Evolutionary conservation across 1,140 invertebrate genomes (phyloP).

Genomic region (Pachyrhynchus sulphureomaculatus): DNA sequence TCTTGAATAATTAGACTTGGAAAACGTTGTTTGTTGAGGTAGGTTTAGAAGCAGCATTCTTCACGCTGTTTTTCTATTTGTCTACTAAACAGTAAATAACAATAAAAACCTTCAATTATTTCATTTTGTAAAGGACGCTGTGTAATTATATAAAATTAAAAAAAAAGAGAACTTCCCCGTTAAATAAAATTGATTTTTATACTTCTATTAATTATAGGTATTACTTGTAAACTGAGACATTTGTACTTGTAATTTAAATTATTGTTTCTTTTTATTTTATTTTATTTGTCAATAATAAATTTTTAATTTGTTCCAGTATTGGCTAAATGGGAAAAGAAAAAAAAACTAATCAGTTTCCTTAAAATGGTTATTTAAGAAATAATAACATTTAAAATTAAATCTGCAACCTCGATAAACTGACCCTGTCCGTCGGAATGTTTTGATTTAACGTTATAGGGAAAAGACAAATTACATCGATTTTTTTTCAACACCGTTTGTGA

Average conservation of each 20-base stretch:
- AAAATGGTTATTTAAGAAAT: slow-evolving; percentile 25
- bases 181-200: slow-evolving; percentile 15
- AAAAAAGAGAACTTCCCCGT: slow-evolving; percentile 13
- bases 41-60: slow-evolving; percentile 13
- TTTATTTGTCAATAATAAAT: too few relatives aligned
- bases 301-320: slow-evolving; percentile 24
- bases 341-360: slow-evolving; percentile 28
- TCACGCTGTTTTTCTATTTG: slow-evolving; percentile 2
- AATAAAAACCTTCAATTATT: slow-evolving; percentile 12
- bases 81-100: background rate
- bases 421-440: slow-evolving; percentile 11
- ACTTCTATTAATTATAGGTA: too few relatives aligned
- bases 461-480: background rate
- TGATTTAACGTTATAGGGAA: slow-evolving; percentile 16
- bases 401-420: slow-evolving; percentile 18
- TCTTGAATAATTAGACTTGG: too few relatives aligned
- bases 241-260: background rate
- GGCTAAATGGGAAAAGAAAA: slow-evolving; percentile 24
- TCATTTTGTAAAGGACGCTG: slow-evolving; percentile 19
- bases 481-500: background rate
- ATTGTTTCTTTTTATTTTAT: slow-evolving; percentile 15
- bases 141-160: slow-evolving; percentile 16
- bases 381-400: slow-evolving; percentile 27
- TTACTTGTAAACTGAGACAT: too few relatives aligned
- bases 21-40: slow-evolving; percentile 7